Percentiles rank a stretch among this genome's conserved stretches.
Evolutionary conservation across 2,113 vertebrate species (phyloP).

Genomic region (Pterocles gutturalis): DNA sequence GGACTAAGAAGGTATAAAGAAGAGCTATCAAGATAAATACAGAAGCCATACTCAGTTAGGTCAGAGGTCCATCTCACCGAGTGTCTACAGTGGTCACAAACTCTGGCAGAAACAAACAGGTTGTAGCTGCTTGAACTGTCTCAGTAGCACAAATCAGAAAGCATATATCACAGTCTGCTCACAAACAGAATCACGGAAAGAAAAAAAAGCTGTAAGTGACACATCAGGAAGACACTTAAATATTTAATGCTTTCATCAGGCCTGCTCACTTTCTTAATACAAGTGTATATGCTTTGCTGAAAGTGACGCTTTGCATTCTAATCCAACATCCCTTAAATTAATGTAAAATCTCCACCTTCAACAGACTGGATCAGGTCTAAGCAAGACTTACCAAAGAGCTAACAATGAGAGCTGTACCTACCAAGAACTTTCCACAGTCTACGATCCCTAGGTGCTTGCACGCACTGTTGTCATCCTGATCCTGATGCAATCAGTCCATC

Average conservation of each 20-base stretch:
- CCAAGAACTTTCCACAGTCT: not conserved
- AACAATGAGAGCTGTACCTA: not conserved
- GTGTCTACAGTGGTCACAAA: not conserved
- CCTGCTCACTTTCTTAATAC: not conserved
- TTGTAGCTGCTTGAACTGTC: not conserved
- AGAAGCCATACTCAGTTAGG: not conserved
- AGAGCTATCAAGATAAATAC: not conserved
- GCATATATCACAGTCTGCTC: accelerated
- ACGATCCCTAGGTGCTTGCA: not conserved
- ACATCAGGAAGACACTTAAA: not conserved
- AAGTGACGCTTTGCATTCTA: not conserved
- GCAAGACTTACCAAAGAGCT: not conserved
- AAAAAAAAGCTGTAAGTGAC: not conserved
- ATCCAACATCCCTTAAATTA: not conserved
- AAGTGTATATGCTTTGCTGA: not conserved
- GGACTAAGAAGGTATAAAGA: not conserved
- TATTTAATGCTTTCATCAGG: not conserved
- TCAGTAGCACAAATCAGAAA: not conserved
- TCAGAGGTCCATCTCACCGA: not conserved
- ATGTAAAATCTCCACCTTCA: not conserved
- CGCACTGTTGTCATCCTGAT: not conserved
- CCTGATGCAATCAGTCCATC: not conserved
- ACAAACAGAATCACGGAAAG: not conserved
- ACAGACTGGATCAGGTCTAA: not conserved
- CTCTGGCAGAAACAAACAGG: not conserved